phyloP scores from a whole-genome alignment of 2,797 vertebrate genomes.

The Rousettus madagascariensis region DNA sequence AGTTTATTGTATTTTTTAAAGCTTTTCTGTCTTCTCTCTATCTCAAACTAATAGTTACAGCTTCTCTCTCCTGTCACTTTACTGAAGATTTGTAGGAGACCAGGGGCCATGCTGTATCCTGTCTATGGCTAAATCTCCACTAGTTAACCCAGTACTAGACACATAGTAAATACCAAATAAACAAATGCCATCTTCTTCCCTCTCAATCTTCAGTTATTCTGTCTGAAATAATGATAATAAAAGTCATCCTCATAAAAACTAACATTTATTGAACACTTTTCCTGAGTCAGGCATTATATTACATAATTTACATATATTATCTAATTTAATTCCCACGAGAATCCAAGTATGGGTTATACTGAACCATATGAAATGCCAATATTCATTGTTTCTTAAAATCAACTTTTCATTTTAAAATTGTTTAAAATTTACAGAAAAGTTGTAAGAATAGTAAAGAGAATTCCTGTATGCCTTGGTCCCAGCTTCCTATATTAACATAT shows the following conservation, averaged over 20 bases:
- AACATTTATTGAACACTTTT: background rate
- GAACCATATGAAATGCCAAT: background rate
- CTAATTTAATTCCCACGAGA: background rate
- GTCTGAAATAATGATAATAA: background rate
- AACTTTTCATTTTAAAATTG: background rate
- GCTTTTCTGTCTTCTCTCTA: background rate
- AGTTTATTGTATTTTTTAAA: background rate
- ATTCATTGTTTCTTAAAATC: background rate
- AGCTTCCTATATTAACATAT: background rate
- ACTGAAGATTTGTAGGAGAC: background rate
- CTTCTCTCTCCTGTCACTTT: background rate
- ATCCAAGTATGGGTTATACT: background rate
- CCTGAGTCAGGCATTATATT: background rate
- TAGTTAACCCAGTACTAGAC: background rate
- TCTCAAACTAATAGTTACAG: background rate
- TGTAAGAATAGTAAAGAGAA: background rate
- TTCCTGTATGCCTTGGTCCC: background rate
- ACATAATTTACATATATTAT: background rate
- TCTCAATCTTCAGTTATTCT: background rate
- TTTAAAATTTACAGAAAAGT: background rate
- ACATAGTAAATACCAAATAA: background rate
- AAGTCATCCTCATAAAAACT: background rate
- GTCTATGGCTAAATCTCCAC: background rate
- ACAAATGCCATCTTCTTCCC: background rate
- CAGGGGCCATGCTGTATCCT: background rate